Conservation (phyloP, 2,797 vertebrate genomes). For the Fundulus diaphanus region DNA sequence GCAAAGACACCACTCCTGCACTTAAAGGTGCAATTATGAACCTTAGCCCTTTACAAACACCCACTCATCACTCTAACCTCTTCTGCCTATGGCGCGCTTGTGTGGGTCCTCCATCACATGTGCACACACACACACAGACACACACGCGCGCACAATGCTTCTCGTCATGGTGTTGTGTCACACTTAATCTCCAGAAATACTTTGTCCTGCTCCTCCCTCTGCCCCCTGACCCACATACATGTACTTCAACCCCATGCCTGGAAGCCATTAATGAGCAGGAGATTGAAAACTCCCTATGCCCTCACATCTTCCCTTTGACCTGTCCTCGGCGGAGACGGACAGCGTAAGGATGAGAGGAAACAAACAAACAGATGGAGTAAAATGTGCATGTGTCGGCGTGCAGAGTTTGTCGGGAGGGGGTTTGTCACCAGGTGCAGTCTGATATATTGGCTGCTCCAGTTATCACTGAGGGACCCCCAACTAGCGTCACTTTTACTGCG, state of each 20-base stretch:
- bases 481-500: slow-evolving; percentile 77
- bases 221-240: slow-evolving; percentile 49
- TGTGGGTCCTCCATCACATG: slow-evolving; percentile 15
- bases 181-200: slow-evolving; percentile 87
- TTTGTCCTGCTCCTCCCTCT: slow-evolving; percentile 77
- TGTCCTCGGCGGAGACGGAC: slow-evolving; percentile 84
- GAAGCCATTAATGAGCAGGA: slow-evolving; percentile 90
- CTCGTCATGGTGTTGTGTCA: slow-evolving; percentile 85
- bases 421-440: slow-evolving; percentile 71
- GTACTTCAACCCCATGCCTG: slow-evolving; percentile 7
- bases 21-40: slow-evolving; percentile 45
- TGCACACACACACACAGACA: not conserved
- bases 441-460: slow-evolving; percentile 88
- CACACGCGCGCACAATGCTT: slow-evolving; percentile 56
- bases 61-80: slow-evolving; percentile 16
- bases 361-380: slow-evolving; percentile 66
- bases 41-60: slow-evolving; percentile 39
- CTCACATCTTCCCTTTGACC: slow-evolving; percentile 87
- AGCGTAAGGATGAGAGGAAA: slow-evolving; percentile 88
- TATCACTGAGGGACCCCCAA: slow-evolving; percentile 73
- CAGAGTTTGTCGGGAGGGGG: slow-evolving; percentile 59
- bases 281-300: slow-evolving; percentile 87
- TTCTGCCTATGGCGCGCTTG: slow-evolving; percentile 1
- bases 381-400: slow-evolving; percentile 66
- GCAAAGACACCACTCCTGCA: slow-evolving; percentile 28